Base-by-base conservation (phyloP, 2,888 invertebrate species). In the Mayetiola destructor region DNA sequence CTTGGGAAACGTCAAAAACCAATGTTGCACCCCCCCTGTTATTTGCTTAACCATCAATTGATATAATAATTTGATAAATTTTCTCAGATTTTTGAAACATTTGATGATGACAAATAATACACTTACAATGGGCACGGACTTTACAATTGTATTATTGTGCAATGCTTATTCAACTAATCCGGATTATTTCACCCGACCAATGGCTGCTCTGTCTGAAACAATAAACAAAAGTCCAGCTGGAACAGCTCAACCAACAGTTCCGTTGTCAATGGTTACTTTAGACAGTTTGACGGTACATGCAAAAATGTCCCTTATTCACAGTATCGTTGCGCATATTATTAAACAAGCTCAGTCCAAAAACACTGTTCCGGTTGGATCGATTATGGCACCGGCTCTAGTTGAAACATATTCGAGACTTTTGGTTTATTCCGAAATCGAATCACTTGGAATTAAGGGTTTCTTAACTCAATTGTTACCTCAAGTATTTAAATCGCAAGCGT, bases 401-500 rank as follows among this genome's bases (percentile, higher is more conserved):
- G 95, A 96, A 73, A 96, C 95, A 0, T 96, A 95, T 74, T 90
- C 92, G 59, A 78, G 95, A 56, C 74, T 96, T 16, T 73, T 96
- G 56, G 93, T 95, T 0, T 96, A 96, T 67, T 93, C 92, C 9
- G 96, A 96, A 76, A 95, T 95, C 57, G 96, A 96, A 71, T 91
- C 93, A 16, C 76, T 96, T 55, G 95, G 96, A 30, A 94, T 96
- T 60, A 96, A 96, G 74, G 93, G 92, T 56, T 95, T 95, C 69
- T 87, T 95, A 63, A 87, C 91, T 67, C 92, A 93, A 72, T 72
- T 95, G 42, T 72, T 96, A 61, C 93, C 95, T 0, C 87, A 85
- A 27, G 93, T 93, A 37, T 90, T 91, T 68, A 91, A 91, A 69
- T 85, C 86, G 14, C 90, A 93, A 64, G 91, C 92, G 1, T 93